Evolutionary conservation across 2,113 vertebrate genomes (phyloP), one percentile per base, ranked within the genome.

Genomic region (Thalassarche chlororhynchos): DNA sequence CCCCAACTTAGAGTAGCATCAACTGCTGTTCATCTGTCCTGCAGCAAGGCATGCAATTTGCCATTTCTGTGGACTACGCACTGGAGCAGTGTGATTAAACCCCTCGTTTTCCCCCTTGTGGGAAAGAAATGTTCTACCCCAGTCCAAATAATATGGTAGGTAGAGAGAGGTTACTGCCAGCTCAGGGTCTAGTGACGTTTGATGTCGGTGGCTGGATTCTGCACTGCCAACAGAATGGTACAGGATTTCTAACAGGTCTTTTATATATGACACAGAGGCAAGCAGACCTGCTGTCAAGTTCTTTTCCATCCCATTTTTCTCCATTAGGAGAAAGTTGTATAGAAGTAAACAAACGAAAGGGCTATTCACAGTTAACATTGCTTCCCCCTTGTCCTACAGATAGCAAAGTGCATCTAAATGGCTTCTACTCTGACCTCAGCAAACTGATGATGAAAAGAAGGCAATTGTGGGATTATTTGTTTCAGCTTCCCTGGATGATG

Each of bases 401-500:
- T 62, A 85, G 92, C 78, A 87, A 95, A 93, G 83, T 94, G 81
- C 87, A 93, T 87, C 72, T 91, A 81, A 91, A 96, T 78, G 88
- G 58, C 58, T 85, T 81, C 57, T 74, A 32, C 44, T 60, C 95
- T 77, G 86, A 75, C 61, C 32, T 93, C 75, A 75, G 66, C 38
- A 93, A 94, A 89, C 62, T 95, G 96, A 98, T 90, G 90, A 98
- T 98, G 98, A 98, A 96, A 93, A 98, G 94, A 93, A 96, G 61
- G 92, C 77, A 38, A 65, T 83, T 96, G 77, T 97, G 95, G 97
- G 82, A 96, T 84, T 94, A 97, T 87, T 93, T 66, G 34, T 93
- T 98, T 95, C 93, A 96, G 49, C 87, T 97, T 91, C 96, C 89
- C 91, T 96, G 97, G 97, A 98, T 89, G 72, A 99, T 98, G 98